phyloP scores from a whole-genome alignment of 2,888 invertebrate genomes.

The Tethea ocularis region DNA sequence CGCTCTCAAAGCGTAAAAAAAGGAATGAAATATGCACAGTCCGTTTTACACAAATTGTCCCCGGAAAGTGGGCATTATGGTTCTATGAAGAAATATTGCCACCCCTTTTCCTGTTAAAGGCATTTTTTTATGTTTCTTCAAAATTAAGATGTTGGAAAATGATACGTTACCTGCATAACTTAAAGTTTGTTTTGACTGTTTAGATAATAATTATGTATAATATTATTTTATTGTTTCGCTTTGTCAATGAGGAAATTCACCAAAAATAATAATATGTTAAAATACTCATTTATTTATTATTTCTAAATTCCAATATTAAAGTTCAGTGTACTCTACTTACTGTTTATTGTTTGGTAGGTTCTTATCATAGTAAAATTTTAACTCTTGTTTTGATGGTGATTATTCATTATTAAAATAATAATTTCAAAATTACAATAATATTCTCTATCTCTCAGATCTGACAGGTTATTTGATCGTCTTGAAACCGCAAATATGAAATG shows the following conservation, averaged over 20 bases:
- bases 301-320: background rate
- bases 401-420: too few species aligned
- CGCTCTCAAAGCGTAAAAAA: conserved; percentile 54
- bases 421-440: too few species aligned
- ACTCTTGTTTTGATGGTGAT: too few species aligned
- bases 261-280: background rate
- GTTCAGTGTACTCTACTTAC: background rate
- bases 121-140: conserved; percentile 33
- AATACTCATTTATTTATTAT: background rate
- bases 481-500: background rate
- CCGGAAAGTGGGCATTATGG: conserved; percentile 51
- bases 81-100: conserved; percentile 69
- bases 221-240: background rate
- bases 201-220: too few species aligned
- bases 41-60: conserved; percentile 63
- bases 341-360: too few species aligned
- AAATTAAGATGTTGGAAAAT: conserved; percentile 13
- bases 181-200: background rate
- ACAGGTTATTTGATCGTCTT: too few species aligned
- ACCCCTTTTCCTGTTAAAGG: conserved; percentile 35
- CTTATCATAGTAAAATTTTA: too few species aligned
- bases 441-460: background rate
- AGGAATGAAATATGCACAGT: conserved; percentile 64
- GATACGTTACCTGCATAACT: background rate
- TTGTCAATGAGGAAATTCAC: background rate